Evolutionary conservation across 64 coral and sea anemone genomes (phyloP), one percentile per base, ranked within the genome.

Genomic region (Catalaphyllia jardinei): DNA sequence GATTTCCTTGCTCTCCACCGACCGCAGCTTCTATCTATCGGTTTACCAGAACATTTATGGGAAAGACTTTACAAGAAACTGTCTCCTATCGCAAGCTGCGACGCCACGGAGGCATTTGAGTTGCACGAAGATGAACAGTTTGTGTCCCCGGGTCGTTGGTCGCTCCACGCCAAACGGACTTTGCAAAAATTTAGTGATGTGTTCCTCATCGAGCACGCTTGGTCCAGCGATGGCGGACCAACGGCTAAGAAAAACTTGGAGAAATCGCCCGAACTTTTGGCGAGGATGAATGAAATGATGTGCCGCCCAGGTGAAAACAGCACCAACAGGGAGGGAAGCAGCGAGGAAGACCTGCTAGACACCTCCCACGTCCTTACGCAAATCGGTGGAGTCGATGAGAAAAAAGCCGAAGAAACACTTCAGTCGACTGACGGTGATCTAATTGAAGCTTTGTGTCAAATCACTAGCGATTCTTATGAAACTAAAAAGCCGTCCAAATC

Each of bases 1-100:
- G 88, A 93, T 82, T 96, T 96, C 80, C 33, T 82, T 14, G 59
- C 91, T 62, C 51, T 96, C 18, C 91, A 96, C 67, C 39, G 90
- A 74, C 78, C 88, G 60, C 95, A 96, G 75, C 78, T 96, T 15
- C 92, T 78, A 20, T 93, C 91, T 28, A 83, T 93, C 76, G 95
- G 95, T 46, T 80, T 96, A 31, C 95, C 95, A 10, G 81, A 96
- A 38, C 31, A 35, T 20, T 87, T 96, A 28, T 96, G 95, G 95
- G 87, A 93, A 77, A 75, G 78, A 35, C 91, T 96, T 76, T 93
- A 96, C 88, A 74, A 60, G 76, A 96, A 96, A 65, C 50, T 96
- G 60, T 76, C 89, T 8, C 82, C 77, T 46, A 82, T 52, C 19
- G 61, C 65, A 31, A 88, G 64, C 65, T 51, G 59, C 75, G 95